A percentile compares a stretch with the other conserved stretches of the same genome.
phyloP scores from a whole-genome alignment of 1,140 invertebrate genomes.

The Pseudobourletiella spinata region DNA sequence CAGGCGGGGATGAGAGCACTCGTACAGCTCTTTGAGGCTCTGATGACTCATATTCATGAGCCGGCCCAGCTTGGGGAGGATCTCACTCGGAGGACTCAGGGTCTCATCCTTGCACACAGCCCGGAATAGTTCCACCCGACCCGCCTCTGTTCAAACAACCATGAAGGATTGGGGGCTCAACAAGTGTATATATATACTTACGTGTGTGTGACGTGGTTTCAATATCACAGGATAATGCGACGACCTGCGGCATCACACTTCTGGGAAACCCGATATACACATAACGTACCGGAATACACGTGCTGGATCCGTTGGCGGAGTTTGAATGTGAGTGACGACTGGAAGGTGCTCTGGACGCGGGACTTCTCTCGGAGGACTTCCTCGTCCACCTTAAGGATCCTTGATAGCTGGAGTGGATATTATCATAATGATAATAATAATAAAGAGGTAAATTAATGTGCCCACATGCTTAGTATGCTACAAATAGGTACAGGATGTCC shows the following conservation, averaged over 20 bases:
- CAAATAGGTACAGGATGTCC: no score
- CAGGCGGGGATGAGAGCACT: conserved; percentile 85
- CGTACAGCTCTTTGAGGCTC: conserved; percentile 75
- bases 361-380: background rate
- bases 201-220: no score
- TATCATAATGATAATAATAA: no score
- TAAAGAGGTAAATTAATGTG: no score
- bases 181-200: no score
- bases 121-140: conserved; percentile 66
- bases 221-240: no score
- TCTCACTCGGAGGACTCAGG: conserved; percentile 44
- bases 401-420: conserved; percentile 2
- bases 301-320: conserved; percentile 3
- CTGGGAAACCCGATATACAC: no score
- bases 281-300: conserved; percentile 5
- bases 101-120: conserved; percentile 50
- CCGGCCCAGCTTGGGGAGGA: conserved; percentile 56
- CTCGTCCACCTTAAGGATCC: background rate
- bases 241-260: no score
- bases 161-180: no score
- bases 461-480: no score
- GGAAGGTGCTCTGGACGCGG: background rate
- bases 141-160: conserved; percentile 67
- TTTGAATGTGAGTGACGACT: background rate
- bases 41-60: conserved; percentile 84